Conservation (phyloP, 2,888 invertebrate species). For the Drepana falcataria region DNA sequence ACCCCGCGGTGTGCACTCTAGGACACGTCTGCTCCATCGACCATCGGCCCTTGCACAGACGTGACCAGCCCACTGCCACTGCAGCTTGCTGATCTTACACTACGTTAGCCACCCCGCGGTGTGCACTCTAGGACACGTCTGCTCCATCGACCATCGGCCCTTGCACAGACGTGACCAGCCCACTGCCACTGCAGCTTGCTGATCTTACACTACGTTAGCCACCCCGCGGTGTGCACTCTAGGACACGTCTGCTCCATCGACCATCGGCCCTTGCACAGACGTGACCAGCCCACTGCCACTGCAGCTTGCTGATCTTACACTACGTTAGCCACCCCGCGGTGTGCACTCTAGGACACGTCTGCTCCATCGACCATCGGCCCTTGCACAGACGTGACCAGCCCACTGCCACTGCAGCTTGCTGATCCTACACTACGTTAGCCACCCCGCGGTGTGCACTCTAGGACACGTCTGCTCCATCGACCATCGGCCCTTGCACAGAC, state of each 20-base stretch:
- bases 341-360: background rate
- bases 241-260: background rate
- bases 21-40: background rate
- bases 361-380: background rate
- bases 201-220: no score
- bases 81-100: no score
- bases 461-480: background rate
- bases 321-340: background rate
- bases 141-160: background rate
- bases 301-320: no score
- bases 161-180: no score
- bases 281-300: no score
- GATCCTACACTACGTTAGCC: no score
- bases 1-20: background rate
- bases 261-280: background rate
- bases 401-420: no score
- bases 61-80: no score
- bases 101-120: background rate
- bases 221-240: background rate
- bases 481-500: background rate
- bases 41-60: background rate
- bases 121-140: background rate
- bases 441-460: background rate
- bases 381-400: no score
- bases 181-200: no score